Conservation (phyloP, 2,113 vertebrate genomes). For the Falcunculus frontatus region DNA sequence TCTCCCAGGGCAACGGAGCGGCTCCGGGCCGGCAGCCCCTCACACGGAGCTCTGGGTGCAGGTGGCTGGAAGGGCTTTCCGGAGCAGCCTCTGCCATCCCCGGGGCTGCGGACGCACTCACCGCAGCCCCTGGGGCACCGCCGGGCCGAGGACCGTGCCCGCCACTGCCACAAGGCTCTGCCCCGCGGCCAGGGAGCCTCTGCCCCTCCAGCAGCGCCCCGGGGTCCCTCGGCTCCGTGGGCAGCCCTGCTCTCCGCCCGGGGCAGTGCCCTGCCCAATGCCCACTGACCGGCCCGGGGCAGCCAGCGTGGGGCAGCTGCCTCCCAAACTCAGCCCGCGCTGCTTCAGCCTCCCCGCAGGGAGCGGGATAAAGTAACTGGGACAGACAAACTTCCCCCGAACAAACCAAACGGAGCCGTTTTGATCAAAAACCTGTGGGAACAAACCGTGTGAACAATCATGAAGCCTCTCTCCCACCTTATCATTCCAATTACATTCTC, state of each 20-base stretch:
- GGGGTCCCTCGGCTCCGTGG: background rate
- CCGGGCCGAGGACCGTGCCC: background rate
- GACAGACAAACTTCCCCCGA: background rate
- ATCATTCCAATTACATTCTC: conserved; percentile 76
- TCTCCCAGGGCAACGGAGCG: background rate
- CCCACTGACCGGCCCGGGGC: accelerated
- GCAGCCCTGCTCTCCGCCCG: background rate
- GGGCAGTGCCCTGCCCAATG: accelerated
- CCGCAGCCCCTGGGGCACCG: too few relatives aligned
- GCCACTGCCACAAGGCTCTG: too few relatives aligned
- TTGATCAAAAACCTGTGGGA: background rate
- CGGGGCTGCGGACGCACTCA: accelerated
- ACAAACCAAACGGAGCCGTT: background rate
- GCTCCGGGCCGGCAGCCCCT: background rate
- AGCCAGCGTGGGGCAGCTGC: accelerated
- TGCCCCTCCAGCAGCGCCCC: background rate
- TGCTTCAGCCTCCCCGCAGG: background rate
- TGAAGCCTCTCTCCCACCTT: conserved; percentile 53
- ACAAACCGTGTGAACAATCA: conserved; percentile 25
- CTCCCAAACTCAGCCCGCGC: accelerated
- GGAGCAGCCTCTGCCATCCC: background rate
- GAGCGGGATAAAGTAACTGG: background rate
- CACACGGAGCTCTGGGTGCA: accelerated
- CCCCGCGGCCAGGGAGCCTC: accelerated
- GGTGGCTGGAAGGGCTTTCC: background rate